Percentiles rank a stretch among this genome's conserved stretches.
Evolutionary conservation across 2,113 vertebrate genomes (phyloP).

Genomic region (Melanostigma gelatinosum): DNA sequence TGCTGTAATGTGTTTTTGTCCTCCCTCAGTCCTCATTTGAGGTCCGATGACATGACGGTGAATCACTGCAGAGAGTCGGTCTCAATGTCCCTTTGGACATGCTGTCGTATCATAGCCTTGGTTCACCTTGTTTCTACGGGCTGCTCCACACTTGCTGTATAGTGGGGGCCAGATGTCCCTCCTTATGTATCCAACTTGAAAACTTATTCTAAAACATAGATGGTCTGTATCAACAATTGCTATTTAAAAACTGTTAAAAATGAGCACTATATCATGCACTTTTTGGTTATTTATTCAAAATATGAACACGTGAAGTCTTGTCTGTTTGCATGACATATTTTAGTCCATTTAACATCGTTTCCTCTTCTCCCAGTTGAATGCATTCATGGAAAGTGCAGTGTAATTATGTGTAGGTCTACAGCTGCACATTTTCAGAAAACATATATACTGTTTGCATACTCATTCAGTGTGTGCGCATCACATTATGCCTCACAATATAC

Average conservation of each 20-base stretch:
- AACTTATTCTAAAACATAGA: background rate
- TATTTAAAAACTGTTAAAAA: background rate
- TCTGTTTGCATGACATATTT: background rate
- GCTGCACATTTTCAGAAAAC: background rate
- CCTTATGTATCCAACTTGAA: conserved; percentile 5
- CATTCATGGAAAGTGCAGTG: background rate
- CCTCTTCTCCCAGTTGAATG: background rate
- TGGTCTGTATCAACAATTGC: background rate
- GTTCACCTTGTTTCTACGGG: conserved; percentile 34
- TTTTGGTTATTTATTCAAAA: background rate
- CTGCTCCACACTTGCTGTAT: conserved; percentile 18
- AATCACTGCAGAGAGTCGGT: conserved; percentile 57
- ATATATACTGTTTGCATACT: background rate
- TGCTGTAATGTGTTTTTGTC: conserved; percentile 49
- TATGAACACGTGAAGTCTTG: background rate
- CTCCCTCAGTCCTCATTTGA: conserved; percentile 55
- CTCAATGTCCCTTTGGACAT: conserved; percentile 51
- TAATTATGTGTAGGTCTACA: background rate
- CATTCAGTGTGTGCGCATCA: background rate
- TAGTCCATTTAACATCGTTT: background rate
- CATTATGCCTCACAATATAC: background rate
- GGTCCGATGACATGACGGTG: conserved; percentile 57
- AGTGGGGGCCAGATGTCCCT: conserved; percentile 34
- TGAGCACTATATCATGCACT: background rate
- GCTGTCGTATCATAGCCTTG: conserved; percentile 66